Percentiles rank a stretch among this genome's conserved stretches.
Conservation (phyloP, 2,888 invertebrate genomes). For the Sinelater perroti region DNA sequence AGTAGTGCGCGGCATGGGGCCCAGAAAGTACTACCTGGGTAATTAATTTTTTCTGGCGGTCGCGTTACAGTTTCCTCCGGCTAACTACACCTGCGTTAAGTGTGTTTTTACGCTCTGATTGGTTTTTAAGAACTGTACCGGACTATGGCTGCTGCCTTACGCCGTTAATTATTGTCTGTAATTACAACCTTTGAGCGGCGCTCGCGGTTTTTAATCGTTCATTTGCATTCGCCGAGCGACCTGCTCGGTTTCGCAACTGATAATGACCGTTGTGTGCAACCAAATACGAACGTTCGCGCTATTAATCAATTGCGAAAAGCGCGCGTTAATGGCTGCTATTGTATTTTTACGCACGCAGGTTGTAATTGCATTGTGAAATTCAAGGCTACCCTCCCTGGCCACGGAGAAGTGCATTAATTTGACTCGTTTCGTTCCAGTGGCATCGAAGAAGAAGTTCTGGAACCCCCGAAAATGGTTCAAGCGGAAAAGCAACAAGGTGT, state of each 20-base stretch:
- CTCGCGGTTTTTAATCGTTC: slow-evolving; percentile 9
- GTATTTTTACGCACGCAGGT: no score
- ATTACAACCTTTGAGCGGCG: slow-evolving; percentile 8
- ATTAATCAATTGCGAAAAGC: neutral
- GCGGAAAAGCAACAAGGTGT: slow-evolving; percentile 58
- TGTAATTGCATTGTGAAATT: no score
- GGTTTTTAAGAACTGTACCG: slow-evolving; percentile 10
- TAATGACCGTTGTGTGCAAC: neutral
- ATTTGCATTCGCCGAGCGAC: slow-evolving; percentile 6
- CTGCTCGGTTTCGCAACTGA: slow-evolving; percentile 3
- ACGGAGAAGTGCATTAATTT: neutral
- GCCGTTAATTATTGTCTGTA: slow-evolving; percentile 9
- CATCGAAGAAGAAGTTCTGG: slow-evolving; percentile 71
- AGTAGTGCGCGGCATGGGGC: neutral
- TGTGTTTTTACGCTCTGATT: slow-evolving; percentile 20
- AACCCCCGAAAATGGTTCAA: slow-evolving; percentile 63
- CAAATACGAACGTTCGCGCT: no score
- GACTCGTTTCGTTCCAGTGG: slow-evolving; percentile 54
- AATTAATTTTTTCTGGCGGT: slow-evolving; percentile 22
- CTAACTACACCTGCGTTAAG: slow-evolving; percentile 10
- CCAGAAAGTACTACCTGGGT: slow-evolving; percentile 22
- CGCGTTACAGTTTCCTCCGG: slow-evolving; percentile 3
- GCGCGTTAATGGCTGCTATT: no score
- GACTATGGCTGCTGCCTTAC: slow-evolving; percentile 10
- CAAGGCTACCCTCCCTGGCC: no score